phyloP scores from a whole-genome alignment of 2,797 vertebrate genomes.

The Valencia hispanica region DNA sequence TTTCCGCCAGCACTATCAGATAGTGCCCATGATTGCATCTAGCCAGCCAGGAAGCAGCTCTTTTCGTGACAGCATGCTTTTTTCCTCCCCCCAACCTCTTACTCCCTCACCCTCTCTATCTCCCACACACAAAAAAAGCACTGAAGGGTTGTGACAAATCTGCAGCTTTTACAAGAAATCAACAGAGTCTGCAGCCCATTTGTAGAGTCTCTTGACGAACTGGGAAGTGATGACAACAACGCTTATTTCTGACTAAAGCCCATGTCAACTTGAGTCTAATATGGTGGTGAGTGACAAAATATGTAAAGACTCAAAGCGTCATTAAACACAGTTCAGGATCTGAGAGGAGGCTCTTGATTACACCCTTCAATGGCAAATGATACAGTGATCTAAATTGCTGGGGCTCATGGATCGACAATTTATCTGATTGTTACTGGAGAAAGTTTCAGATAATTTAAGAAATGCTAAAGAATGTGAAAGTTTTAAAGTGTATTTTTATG shows the following conservation, averaged over 20 bases:
- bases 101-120: slow-evolving; percentile 66
- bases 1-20: slow-evolving; percentile 82
- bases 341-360: slow-evolving; percentile 45
- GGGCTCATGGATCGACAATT: slow-evolving; percentile 24
- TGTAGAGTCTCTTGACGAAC: slow-evolving; percentile 55
- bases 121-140: slow-evolving; percentile 61
- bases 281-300: slow-evolving; percentile 55
- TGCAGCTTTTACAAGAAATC: slow-evolving; percentile 71
- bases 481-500: background rate
- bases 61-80: slow-evolving; percentile 74
- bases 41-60: slow-evolving; percentile 75
- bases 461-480: slow-evolving; percentile 19
- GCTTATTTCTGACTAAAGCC: slow-evolving; percentile 61
- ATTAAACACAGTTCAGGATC: slow-evolving; percentile 39
- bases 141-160: slow-evolving; percentile 77
- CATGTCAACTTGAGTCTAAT: slow-evolving; percentile 42
- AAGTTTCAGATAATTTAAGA: slow-evolving; percentile 26
- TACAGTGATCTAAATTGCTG: slow-evolving; percentile 43
- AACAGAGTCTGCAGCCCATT: slow-evolving; percentile 55
- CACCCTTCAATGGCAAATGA: slow-evolving; percentile 29
- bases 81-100: slow-evolving; percentile 18
- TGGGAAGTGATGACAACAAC: slow-evolving; percentile 60
- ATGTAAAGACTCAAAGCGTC: slow-evolving; percentile 53
- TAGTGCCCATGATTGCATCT: slow-evolving; percentile 82
- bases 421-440: slow-evolving; percentile 20